phyloP scores from a whole-genome alignment of 30 jellyfish, hydroid and myxozoan genomes.

The Rhopilema esculentum region DNA sequence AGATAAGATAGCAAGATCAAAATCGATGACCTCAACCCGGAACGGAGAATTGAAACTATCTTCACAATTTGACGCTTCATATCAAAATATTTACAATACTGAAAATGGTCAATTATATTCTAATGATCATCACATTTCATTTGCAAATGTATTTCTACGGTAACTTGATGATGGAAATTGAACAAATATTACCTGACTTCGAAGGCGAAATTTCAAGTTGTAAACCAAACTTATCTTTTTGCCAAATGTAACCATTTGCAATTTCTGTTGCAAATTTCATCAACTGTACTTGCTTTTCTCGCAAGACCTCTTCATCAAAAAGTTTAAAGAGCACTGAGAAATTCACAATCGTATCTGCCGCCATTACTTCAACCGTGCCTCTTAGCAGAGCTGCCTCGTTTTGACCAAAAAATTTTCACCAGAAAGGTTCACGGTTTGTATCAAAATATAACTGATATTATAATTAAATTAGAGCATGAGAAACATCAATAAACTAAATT shows the following conservation, averaged over 20 bases:
- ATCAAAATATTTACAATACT: no score
- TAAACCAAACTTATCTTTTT: constrained; percentile 22
- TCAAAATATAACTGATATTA: no score
- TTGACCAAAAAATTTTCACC: not conserved
- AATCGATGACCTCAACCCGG: no score
- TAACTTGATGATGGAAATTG: not conserved
- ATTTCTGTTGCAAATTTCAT: constrained; percentile 7
- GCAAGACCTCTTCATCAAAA: not conserved
- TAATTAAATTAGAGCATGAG: no score
- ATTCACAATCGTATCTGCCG: constrained; percentile 20
- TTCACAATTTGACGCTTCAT: no score
- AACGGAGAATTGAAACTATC: no score
- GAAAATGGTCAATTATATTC: no score
- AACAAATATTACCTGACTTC: not conserved
- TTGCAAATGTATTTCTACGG: no score
- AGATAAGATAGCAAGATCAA: no score
- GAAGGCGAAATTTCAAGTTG: not conserved
- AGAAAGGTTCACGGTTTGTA: not conserved
- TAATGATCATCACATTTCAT: no score
- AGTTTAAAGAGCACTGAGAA: not conserved
- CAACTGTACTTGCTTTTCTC: not conserved
- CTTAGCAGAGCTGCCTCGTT: not conserved
- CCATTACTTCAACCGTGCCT: not conserved
- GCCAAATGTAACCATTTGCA: constrained; percentile 62
- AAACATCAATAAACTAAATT: no score